These are phyloP conservation scores for Thymelicus sylvestris DNA, from an alignment of 2,888 invertebrate genomes.

Conservation along the genomic window DNA sequence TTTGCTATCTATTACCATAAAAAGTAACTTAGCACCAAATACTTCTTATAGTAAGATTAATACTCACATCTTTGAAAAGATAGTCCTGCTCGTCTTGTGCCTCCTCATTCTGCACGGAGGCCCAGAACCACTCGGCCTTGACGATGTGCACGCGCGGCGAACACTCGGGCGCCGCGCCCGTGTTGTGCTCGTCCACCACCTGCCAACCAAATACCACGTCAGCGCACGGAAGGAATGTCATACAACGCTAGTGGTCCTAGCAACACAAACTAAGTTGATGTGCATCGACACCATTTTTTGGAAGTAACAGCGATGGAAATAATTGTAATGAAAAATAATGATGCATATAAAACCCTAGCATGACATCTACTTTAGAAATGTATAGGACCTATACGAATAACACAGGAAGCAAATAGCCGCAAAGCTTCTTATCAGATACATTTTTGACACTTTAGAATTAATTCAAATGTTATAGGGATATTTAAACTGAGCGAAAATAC, in stretches of 20 bases:
- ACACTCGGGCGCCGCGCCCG: constrained; percentile 88
- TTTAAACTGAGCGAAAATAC: neutral
- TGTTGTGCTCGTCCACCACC: constrained; percentile 94
- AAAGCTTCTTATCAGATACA: neutral
- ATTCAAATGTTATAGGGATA: neutral
- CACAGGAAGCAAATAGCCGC: neutral
- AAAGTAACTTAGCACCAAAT: no score
- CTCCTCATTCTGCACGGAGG: constrained; percentile 97
- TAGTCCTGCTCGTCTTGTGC: constrained; percentile 96
- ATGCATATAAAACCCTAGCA: no score
- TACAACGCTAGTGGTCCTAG: no score
- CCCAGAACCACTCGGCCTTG: constrained; percentile 99
- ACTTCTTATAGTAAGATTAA: neutral
- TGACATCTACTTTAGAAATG: neutral
- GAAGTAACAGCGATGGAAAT: neutral
- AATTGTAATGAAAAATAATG: no score
- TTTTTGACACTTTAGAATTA: neutral
- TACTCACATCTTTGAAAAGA: constrained; percentile 92
- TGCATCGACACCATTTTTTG: neutral
- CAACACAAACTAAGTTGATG: neutral
- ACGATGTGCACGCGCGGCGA: constrained; percentile 90
- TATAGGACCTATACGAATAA: neutral
- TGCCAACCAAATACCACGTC: constrained; percentile 57
- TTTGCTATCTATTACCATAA: no score
- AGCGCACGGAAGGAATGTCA: neutral